These are phyloP conservation scores for Mactromeris polynyma DNA, from an alignment of 2,888 invertebrate species.

Conservation along the genomic window DNA sequence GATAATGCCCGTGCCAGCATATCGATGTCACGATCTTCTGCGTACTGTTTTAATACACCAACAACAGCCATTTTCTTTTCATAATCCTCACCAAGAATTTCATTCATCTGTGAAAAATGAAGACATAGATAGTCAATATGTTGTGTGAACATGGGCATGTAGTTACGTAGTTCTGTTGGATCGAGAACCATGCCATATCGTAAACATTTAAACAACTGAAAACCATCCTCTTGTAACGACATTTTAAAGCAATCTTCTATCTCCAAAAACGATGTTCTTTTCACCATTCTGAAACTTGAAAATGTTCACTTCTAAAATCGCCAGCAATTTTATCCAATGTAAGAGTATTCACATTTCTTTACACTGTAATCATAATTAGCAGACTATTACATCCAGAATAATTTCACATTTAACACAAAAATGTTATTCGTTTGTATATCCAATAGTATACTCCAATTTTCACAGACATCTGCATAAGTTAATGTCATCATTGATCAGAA, in stretches of 20 bases:
- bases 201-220: conserved; percentile 59
- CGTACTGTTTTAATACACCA: conserved; percentile 85
- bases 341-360: conserved; percentile 1
- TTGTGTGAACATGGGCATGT: conserved; percentile 69
- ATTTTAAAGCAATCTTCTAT: conserved; percentile 64
- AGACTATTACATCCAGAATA: not conserved
- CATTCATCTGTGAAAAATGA: conserved; percentile 81
- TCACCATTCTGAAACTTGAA: conserved; percentile 25
- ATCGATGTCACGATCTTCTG: conserved; percentile 85
- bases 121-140: conserved; percentile 72
- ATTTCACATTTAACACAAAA: not conserved
- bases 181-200: conserved; percentile 68
- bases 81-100: conserved; percentile 81
- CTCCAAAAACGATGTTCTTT: conserved; percentile 49
- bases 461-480: not conserved
- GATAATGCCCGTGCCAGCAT: conserved; percentile 79
- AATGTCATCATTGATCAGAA: not conserved
- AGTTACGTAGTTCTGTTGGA: conserved; percentile 64
- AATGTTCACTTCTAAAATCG: not conserved
- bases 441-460: not conserved
- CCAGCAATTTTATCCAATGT: not conserved
- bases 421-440: too few species aligned
- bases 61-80: conserved; percentile 85
- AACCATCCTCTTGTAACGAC: conserved; percentile 60
- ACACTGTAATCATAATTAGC: not conserved